Base-by-base conservation (phyloP, 1,140 invertebrate genomes). In the Oncopodura yosiiana region DNA sequence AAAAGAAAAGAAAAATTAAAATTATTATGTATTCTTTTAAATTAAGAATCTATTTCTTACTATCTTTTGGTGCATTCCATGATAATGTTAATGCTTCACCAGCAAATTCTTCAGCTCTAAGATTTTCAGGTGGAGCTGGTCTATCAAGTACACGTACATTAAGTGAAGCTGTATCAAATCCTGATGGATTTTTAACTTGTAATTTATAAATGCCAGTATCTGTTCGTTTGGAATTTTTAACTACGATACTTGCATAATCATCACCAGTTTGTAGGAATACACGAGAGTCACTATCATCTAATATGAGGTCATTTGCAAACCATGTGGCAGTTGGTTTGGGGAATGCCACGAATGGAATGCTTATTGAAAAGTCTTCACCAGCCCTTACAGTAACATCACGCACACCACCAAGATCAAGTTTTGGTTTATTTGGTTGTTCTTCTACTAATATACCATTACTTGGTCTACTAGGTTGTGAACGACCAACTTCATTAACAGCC, bases 351-450 rank as follows among this genome's bases (percentile, higher is more conserved):
- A 91, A 99, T 11, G 94, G 93, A 23, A 98, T 85, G 65, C 91
- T 85, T 67, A 99, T 92, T 46, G 84, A 87, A 74, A 99, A 96
- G 68, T 95, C 90, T 75, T 99, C 91, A 48, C 95, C 95, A 57
- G 94, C 94, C 58, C 91, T 81, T 3, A 98, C 93, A 16, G 86
- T 91, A 62, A 99, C 95, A 68, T 99, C 95, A 32, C 91, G 83
- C 5, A 96, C 80, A 21, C 84, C 84, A 43, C 86, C 83, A 39
- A 94, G 77, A 68, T 98, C 92, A 78, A 99, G 87, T 63, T 83
- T 81, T 18, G 95, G 95, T 71, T 94, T 94, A 69, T 94, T 94
- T 0, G 94, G 87, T 71, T 96, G 90, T 75, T 97, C 92, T 69
- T 93, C 89, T 58, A 93, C 86, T 26, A 81, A 77, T 57, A 97